Percentiles rank a stretch among this genome's conserved stretches.
Evolutionary conservation across 1,140 invertebrate genomes (phyloP).

Genomic region (Lutraria rhynchaena): DNA sequence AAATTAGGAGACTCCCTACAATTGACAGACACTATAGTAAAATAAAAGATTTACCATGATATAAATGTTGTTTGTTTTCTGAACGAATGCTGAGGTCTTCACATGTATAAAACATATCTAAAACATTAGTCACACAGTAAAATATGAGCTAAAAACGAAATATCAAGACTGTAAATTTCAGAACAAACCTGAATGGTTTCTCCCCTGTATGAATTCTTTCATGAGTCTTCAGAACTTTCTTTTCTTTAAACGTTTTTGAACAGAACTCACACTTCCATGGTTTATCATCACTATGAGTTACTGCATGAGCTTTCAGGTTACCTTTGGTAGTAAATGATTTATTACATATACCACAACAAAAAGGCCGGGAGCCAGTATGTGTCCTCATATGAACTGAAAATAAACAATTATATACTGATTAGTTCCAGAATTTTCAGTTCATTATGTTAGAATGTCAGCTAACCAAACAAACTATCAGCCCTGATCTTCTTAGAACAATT

Average conservation of each 20-base stretch:
- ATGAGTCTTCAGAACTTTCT: constrained; percentile 82
- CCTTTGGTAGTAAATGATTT: constrained; percentile 97
- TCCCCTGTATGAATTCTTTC: constrained; percentile 82
- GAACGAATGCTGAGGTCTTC: not conserved
- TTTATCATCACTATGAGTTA: constrained; percentile 64
- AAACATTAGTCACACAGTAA: not conserved
- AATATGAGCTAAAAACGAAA: not conserved
- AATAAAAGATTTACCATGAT: not conserved
- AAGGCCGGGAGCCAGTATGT: constrained; percentile 92
- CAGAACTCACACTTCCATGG: constrained; percentile 68
- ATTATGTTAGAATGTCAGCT: too few relatives aligned
- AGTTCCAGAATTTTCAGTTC: too few relatives aligned
- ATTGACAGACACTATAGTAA: too few relatives aligned
- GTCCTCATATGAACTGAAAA: constrained; percentile 74
- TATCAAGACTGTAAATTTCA: not conserved
- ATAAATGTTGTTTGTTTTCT: not conserved
- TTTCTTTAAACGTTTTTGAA: constrained; percentile 77
- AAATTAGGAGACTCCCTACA: too few relatives aligned
- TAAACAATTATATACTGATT: not conserved
- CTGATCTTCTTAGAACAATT: too few relatives aligned
- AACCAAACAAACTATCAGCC: too few relatives aligned
- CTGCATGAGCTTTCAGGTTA: constrained; percentile 92
- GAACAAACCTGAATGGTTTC: constrained; percentile 77
- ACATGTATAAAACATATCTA: too few relatives aligned
- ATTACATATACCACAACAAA: constrained; percentile 95